Base-by-base conservation (phyloP, 2,113 vertebrate genomes). In the Hydrochoerus hydrochaeris region DNA sequence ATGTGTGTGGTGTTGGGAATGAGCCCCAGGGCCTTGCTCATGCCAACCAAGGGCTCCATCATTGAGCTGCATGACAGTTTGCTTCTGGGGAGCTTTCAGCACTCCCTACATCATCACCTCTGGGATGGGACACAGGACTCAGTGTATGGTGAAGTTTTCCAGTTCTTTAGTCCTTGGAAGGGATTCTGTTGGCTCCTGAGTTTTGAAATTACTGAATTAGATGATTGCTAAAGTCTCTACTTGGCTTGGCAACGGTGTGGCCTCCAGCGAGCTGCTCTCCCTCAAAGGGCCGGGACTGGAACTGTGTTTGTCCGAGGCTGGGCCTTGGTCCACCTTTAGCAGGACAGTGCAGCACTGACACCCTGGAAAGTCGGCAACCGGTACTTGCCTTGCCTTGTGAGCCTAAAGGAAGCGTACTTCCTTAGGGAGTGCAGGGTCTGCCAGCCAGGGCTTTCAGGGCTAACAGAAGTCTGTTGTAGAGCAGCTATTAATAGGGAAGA, bases 401-500 rank as follows among this genome's bases (percentile, higher is more conserved):
- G 30, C 44, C 62, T 60, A 63, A 69, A 44, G 60, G 85, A 49
- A 35, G 54, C 28, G 30, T 28, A 7, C 65, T 75, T 62, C 52
- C 62, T 80, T 63, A 46, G 73, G 54, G 60, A 28, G 0, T 7
- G 32, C 73, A 62, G 8, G 38, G 82, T 46, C 77, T n/a, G 82
- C 32, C 11, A 54, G 11, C 44, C 30, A 41, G 69, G 69, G 35
- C 52, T 60, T 97, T 63, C 32, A 8, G 44, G 85, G 78, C 69
- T 69, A 77, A 65, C 7, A 28, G 38, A 84, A 30, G 52, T n/a
- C n/a, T 77, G 67, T 85, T 26, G 52, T 26, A 26, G 85, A 54
- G 91, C 82, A 67, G 75, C 80, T 96, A 57, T 95, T 95, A 93
- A 96, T 73, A 96, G 92, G 26, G 63, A 85, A 83, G 35, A 41